Base-by-base conservation (phyloP, 2,113 vertebrate genomes). In the Trematomus loennbergii region DNA sequence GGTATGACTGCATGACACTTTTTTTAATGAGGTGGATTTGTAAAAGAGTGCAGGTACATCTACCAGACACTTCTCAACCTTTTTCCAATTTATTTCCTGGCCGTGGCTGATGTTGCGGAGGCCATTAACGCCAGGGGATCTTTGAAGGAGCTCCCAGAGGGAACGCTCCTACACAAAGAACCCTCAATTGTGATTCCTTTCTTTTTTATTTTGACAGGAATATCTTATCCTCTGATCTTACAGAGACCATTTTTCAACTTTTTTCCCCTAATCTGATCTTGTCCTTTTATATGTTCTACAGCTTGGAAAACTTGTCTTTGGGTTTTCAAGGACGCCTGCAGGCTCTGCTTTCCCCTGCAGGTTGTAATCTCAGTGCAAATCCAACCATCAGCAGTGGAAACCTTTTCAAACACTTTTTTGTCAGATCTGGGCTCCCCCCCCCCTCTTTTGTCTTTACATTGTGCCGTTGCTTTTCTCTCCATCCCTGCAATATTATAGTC, bases 11-110 rank as follows among this genome's bases (percentile, higher is more conserved):
- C 2, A 3, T 67, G n/a, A 64, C 48, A 64, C 59, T 55, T n/a
- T 17, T 33, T 7, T 48, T 9, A 16, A 40, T 17, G 6, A 72
- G 40, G 40, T 65, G 17, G 33, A 5, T 70, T 72, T 82, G 43
- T 65, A 57, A 73, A 58, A 25, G 13, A 65, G 48, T 49, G 62
- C 79, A 69, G 58, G 69, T 71, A 72, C 50, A 75, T 82, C 43
- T 6, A 52, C 48, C n/a, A 49, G 36, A 73, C 78, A 80, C 57
- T 50, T 78, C 58, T 48, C 70, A 40, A 63, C 61, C 59, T 3
- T 71, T 83, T 89, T 79, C 81, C 83, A 87, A 87, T 89, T 87
- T 90, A 86, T 86, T 92, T 92, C 85, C 89, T 80, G 82, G 86
- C 66, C 77, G 61, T 66, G 82, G 77, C 69, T 72, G 80, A 91